These are phyloP conservation scores for Orthochromis malagaraziensis DNA, from an alignment of 2,113 vertebrate genomes.

Conservation along the genomic window DNA sequence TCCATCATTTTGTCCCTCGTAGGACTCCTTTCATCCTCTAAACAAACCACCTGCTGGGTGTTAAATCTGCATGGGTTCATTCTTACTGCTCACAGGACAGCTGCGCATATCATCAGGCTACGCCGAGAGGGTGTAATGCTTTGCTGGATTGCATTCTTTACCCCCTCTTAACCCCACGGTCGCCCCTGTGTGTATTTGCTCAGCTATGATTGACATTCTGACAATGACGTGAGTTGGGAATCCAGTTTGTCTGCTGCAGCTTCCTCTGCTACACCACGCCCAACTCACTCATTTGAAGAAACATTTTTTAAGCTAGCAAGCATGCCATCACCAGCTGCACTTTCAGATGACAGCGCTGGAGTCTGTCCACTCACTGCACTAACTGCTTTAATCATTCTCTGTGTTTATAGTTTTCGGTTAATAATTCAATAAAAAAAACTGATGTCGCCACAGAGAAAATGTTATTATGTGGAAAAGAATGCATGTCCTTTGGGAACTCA, in stretches of 20 bases:
- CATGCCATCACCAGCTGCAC: background rate
- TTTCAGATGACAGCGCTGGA: rapidly evolving
- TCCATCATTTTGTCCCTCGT: too few species aligned
- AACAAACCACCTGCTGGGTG: background rate
- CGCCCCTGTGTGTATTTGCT: background rate
- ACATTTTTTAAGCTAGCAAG: background rate
- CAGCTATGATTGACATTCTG: background rate
- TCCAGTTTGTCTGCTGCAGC: background rate
- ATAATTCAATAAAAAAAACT: background rate
- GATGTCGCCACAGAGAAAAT: background rate
- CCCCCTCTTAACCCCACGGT: background rate
- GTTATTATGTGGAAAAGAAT: background rate
- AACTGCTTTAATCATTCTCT: background rate
- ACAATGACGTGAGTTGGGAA: background rate
- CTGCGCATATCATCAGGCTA: background rate
- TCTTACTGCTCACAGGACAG: background rate
- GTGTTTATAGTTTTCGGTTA: background rate
- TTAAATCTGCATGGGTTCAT: background rate
- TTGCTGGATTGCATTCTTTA: background rate
- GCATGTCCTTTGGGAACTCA: background rate
- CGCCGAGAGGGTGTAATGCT: background rate
- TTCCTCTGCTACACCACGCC: background rate
- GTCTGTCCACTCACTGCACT: rapidly evolving
- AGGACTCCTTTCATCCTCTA: background rate
- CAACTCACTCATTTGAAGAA: background rate